Base-by-base conservation (phyloP, 2,888 invertebrate species). In the Dryadula phaetusa region DNA sequence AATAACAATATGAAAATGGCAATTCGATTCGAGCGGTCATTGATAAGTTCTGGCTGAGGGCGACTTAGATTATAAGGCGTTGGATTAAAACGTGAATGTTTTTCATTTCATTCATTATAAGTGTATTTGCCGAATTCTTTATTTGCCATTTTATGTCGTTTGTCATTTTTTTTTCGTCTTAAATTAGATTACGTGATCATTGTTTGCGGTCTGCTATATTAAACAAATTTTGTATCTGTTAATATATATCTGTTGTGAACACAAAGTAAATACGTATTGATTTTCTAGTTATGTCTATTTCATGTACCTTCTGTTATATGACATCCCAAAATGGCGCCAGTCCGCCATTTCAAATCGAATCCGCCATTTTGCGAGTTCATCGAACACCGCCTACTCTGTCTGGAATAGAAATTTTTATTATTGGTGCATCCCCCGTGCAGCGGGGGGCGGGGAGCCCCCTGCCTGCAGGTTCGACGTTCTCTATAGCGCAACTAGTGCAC, bases 401-500 rank as follows among this genome's bases (percentile, higher is more conserved):
- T 62, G 40, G 64, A 28, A 62, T 64, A 65, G 58, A 42, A 34
- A 58, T 53, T 62, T 67, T 62, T 46, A 64, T 22, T 60, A 40
- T 58, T 60, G 62, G 58, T 67, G 60, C 54, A 66, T 25, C 52
- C 61, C 63, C 62, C 62, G 49, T 52, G 28, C 28, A 16, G 32
- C 28, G 52, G 14, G 28, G 28, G 52, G 1, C 16, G 16, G 32
- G 5, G 16, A 10, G 60, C 61, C 32, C 42, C 28, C 40, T 44
- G 63, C 46, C 64, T 46, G 61, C 61, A 66, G 56, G 67, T 64
- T 61, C 66, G 64, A 34, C 40, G 65, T 63, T 44, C 67, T 54
- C 56, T 40, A 40, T 64, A 62, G 67, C 69, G 70, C 68, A 66
- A 63, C 64, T 54, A 20, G 53, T 70, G 67, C 67, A 67, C 62